Evolutionary conservation across 2,888 invertebrate genomes (phyloP).

Genomic region (Priocnemis perturbator): DNA sequence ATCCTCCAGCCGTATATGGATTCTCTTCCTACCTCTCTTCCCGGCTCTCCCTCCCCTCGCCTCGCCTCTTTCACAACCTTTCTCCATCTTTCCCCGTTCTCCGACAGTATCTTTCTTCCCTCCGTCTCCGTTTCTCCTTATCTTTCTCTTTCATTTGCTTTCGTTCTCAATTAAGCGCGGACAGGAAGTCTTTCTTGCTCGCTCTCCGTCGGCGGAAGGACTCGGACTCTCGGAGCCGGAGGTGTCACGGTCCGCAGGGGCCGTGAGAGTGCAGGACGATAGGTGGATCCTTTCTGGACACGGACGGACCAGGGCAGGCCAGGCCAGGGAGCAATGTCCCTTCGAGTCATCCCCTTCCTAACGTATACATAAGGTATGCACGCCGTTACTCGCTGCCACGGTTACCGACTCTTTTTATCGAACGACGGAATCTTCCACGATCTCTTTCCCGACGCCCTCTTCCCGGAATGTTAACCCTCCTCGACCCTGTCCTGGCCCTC

Average conservation of each 20-base stretch:
- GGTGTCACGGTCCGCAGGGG: slow-evolving; percentile 55
- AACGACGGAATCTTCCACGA: slow-evolving; percentile 55
- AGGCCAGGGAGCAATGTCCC: slow-evolving; percentile 70
- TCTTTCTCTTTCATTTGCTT: not conserved
- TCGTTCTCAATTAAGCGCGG: slow-evolving; percentile 7
- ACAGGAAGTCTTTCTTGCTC: slow-evolving; percentile 35
- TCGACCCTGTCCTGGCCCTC: slow-evolving; percentile 30
- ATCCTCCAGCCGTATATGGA: not conserved
- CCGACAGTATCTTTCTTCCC: not conserved
- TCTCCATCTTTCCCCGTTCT: slow-evolving; percentile 1
- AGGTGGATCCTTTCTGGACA: slow-evolving; percentile 58
- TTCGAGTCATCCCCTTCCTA: slow-evolving; percentile 69
- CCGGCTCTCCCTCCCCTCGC: not conserved
- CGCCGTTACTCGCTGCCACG: slow-evolving; percentile 63
- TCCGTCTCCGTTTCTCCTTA: not conserved
- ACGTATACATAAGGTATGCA: slow-evolving; percentile 65
- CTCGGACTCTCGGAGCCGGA: slow-evolving; percentile 34
- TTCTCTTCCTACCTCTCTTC: not conserved
- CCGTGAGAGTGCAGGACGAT: slow-evolving; percentile 55
- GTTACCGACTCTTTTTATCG: slow-evolving; percentile 60
- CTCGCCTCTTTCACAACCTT: not conserved
- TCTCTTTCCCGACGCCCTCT: slow-evolving; percentile 38
- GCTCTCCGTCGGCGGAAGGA: slow-evolving; percentile 48
- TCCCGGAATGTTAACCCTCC: slow-evolving; percentile 39
- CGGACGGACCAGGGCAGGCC: slow-evolving; percentile 57